Conservation (phyloP, 2,113 vertebrate species). For the Bufo bufo region DNA sequence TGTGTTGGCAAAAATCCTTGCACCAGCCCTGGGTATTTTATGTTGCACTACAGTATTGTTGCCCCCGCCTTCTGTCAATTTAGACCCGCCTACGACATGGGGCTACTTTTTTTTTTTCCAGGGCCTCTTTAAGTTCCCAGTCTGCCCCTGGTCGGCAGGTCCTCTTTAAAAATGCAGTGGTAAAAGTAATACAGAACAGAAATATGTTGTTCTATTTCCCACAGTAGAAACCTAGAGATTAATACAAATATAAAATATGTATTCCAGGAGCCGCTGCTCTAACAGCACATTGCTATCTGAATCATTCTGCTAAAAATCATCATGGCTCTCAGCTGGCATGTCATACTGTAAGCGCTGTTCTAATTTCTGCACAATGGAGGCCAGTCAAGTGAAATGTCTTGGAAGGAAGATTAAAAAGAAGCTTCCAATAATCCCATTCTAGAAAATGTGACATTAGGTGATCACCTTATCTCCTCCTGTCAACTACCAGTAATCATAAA, state of each 20-base stretch:
- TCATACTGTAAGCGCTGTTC: conserved; percentile 22
- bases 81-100: no score
- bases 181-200: neutral
- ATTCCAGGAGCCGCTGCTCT: neutral
- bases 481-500: conserved; percentile 37
- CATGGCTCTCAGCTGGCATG: conserved; percentile 20
- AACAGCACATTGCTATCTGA: conserved; percentile 6
- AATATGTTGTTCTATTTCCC: neutral
- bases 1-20: no score
- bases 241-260: conserved; percentile 23
- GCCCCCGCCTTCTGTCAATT: no score
- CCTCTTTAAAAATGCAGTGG: neutral
- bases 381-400: conserved; percentile 26
- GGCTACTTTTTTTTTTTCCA: no score
- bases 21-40: no score
- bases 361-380: conserved; percentile 39
- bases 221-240: neutral
- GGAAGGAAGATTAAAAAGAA: conserved; percentile 10
- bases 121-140: no score
- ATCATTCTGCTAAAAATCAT: conserved; percentile 33
- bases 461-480: conserved; percentile 31
- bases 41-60: no score
- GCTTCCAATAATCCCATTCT: conserved; percentile 28
- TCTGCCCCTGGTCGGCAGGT: no score
- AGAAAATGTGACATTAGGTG: conserved; percentile 11